Evolutionary conservation across 2,113 vertebrate genomes (phyloP).

Genomic region (Coturnix japonica): DNA sequence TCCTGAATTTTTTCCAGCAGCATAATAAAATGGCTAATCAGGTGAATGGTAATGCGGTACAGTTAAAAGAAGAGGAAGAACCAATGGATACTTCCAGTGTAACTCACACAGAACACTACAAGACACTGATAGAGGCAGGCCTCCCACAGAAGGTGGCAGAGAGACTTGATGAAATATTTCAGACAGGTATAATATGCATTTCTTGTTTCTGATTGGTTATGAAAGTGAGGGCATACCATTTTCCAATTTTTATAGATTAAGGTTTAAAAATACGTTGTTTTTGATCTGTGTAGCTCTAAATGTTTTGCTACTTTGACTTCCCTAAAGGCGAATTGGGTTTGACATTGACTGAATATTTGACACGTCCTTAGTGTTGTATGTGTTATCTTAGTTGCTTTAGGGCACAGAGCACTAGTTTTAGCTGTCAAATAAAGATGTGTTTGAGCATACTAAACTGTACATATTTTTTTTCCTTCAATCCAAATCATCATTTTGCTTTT

Average conservation of each 20-base stretch:
- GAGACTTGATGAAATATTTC: constrained; percentile 98
- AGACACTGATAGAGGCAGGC: constrained; percentile 94
- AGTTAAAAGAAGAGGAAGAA: constrained; percentile 94
- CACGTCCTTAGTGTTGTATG: constrained; percentile 77
- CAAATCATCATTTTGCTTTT: constrained; percentile 79
- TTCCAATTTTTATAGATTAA: constrained; percentile 82
- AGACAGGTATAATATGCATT: constrained; percentile 93
- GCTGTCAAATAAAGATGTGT: constrained; percentile 74
- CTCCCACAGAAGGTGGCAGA: constrained; percentile 97
- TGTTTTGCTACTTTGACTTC: constrained; percentile 82
- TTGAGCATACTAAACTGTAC: constrained; percentile 74
- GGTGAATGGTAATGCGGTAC: constrained; percentile 97
- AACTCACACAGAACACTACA: constrained; percentile 93
- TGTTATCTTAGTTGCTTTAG: constrained; percentile 76
- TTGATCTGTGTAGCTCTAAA: constrained; percentile 84
- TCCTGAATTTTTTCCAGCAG: constrained; percentile 90
- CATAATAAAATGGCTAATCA: constrained; percentile 97
- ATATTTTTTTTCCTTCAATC: constrained; percentile 70
- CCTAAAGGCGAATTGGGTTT: constrained; percentile 80
- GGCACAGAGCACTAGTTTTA: constrained; percentile 71
- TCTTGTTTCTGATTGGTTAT: constrained; percentile 88
- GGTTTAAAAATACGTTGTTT: constrained; percentile 79
- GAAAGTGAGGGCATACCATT: constrained; percentile 85
- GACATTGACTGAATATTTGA: constrained; percentile 74
- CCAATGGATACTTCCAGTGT: constrained; percentile 94